Base-by-base conservation (phyloP, 2,888 invertebrate species). In the Synanthedon formicaeformis region DNA sequence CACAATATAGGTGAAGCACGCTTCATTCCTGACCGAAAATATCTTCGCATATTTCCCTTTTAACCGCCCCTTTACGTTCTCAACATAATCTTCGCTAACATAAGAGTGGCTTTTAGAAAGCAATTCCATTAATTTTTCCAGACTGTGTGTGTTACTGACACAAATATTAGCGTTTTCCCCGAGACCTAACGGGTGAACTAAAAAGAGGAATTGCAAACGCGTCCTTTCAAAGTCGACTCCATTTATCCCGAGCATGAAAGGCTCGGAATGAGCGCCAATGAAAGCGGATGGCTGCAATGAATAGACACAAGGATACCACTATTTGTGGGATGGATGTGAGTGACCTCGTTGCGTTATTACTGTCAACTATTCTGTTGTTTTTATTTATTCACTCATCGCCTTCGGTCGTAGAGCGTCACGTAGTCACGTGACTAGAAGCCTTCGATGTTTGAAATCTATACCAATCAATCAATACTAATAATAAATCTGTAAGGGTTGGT, bases 221-320 rank as follows among this genome's bases (percentile, higher is more conserved):
- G 55, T 68, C 69, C 68, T 66, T 68, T 76, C 67, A 75, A 63
- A 52, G 55, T 53, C 68, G 58, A 54, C 60, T 58, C 56, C 57
- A 64, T 45, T 45, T 45, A 45, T 64, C 65, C 62, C 60, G 60
- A 58, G 61, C 61, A 45, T 70, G 70, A 76, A 74, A 71, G 58
- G 62, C 58, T 62, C 55, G 60, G 61, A 66, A 69, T 69, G 68
- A 69, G 61, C 60, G 60, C 54, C 50, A 62, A 64, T 75, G 77
- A 77, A 79, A 61, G 66, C 69, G 73, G 71, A 75, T 74, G 66
- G 63, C 57, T 56, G 58, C 53, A 45, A 14, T 45, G 45, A 45
- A 45, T 45, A 14, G 45, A 45, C 14, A 14, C 45, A 45, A 45
- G 45, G 45, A 45, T 45, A 45, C 45, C n/a, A 45, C 45, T 14